Evolutionary conservation across 2,888 invertebrate genomes (phyloP).

Genomic region (Cryptocephalus moraei): DNA sequence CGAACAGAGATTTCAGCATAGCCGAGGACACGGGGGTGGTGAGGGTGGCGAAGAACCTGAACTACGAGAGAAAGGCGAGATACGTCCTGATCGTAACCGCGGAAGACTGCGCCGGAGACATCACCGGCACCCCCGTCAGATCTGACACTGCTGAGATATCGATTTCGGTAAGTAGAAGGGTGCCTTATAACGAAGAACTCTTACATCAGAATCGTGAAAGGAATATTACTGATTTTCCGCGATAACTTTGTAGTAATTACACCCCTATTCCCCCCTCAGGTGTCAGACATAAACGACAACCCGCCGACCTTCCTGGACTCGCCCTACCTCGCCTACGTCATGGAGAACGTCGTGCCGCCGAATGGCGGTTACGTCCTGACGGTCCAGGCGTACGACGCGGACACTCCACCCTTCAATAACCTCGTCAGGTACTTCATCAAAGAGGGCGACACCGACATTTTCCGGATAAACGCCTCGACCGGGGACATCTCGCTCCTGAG

Average conservation of each 20-base stretch:
- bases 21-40: constrained; percentile 87
- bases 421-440: constrained; percentile 88
- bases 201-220: no score
- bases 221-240: no score
- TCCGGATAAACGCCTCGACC: constrained; percentile 83
- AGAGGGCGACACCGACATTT: constrained; percentile 84
- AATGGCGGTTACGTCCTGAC: constrained; percentile 71
- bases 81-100: constrained; percentile 78
- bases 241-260: no score
- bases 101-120: constrained; percentile 75
- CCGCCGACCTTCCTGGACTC: constrained; percentile 88
- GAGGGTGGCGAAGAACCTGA: constrained; percentile 83
- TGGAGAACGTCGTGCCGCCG: constrained; percentile 82
- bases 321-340: constrained; percentile 87
- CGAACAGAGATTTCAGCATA: constrained; percentile 83
- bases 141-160: constrained; percentile 73
- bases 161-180: constrained; percentile 45
- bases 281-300: constrained; percentile 90
- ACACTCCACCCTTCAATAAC: constrained; percentile 81
- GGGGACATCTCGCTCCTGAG: constrained; percentile 81
- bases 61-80: constrained; percentile 80
- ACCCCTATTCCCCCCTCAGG: not conserved
- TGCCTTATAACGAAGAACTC: no score
- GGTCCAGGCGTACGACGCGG: constrained; percentile 82
- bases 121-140: constrained; percentile 44